Evolutionary conservation across 2,797 vertebrate species (phyloP).

Genomic region (Hafferia zeledoni): DNA sequence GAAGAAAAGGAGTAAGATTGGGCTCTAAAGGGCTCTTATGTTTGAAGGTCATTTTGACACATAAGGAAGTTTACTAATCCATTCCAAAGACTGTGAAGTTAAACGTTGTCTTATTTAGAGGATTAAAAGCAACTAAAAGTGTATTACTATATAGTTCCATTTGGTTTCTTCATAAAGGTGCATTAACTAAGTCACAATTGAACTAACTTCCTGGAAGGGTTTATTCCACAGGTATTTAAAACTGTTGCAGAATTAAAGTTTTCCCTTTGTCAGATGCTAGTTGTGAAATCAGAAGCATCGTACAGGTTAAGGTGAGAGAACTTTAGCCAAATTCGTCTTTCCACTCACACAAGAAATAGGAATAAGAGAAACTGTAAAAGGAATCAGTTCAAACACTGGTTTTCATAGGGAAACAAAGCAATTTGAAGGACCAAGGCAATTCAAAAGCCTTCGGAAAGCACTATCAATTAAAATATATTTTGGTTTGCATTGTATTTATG

Average conservation of each 20-base stretch:
- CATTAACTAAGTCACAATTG: constrained; percentile 24
- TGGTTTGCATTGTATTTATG: background rate
- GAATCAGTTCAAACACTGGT: background rate
- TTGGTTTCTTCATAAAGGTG: background rate
- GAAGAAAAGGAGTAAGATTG: constrained; percentile 56
- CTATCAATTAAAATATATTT: background rate
- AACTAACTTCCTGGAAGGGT: constrained; percentile 22
- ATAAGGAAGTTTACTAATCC: constrained; percentile 75
- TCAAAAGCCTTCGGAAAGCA: constrained; percentile 1
- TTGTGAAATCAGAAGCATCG: background rate
- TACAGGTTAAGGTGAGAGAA: background rate
- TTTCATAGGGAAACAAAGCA: background rate
- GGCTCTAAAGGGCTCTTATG: constrained; percentile 73
- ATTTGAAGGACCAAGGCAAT: background rate
- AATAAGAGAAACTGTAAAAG: background rate
- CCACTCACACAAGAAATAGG: background rate
- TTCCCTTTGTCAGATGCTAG: background rate
- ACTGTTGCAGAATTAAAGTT: constrained; percentile 3
- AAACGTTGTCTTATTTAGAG: constrained; percentile 72
- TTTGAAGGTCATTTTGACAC: constrained; percentile 64
- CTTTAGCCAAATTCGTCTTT: background rate
- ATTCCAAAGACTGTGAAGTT: constrained; percentile 73
- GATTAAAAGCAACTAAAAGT: constrained; percentile 45
- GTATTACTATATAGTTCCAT: background rate
- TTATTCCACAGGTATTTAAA: constrained; percentile 57